Evolutionary conservation across 2,888 invertebrate genomes (phyloP), one percentile per base, ranked within the genome.

Genomic region (Dryobota labecula): DNA sequence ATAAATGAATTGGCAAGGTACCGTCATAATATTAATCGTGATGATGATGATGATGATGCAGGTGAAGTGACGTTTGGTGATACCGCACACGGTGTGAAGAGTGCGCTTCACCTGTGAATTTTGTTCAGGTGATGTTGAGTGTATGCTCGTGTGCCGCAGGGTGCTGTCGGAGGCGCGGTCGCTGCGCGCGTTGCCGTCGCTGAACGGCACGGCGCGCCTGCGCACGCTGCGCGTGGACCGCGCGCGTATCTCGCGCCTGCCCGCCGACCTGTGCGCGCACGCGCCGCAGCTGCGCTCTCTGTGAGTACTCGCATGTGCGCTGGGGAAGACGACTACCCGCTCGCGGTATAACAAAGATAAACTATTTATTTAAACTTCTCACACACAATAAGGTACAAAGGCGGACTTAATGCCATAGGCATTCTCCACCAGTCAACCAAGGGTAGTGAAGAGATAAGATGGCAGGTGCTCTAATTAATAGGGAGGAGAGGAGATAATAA

Each of bases 121-220:
- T 8, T 30, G 30, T 60, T 30, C 30, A n/a, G 15, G 9, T 27
- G 36, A 24, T 56, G 63, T 38, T 38, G 27, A 67, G 13, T n/a
- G 36, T 67, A 11, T 67, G 69, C 18, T 33, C 18, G 36, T 54
- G 57, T 70, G 90, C 90, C 90, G 70, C 95, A 99, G 99, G 85
- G 97, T 98, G 84, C 92, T 99, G 82, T 99, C 99, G 57, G 98
- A 99, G 94, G 98, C 98, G 73, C 97, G 98, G 80, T 97, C 97
- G 82, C 96, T 99, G 90, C 97, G 97, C 76, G 95, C 96, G 84
- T 98, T 99, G 94, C 99, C 99, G 20, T 97, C 98, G 91, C 96
- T 99, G 87, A 98, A 98, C 89, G 99, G 98, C 60, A 98, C 98
- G 36, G 90, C 91, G 84, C 97, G 98, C 5, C 95, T 99, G 92